Base-by-base conservation (phyloP, 2,797 vertebrate species). In the Salmo trutta region DNA sequence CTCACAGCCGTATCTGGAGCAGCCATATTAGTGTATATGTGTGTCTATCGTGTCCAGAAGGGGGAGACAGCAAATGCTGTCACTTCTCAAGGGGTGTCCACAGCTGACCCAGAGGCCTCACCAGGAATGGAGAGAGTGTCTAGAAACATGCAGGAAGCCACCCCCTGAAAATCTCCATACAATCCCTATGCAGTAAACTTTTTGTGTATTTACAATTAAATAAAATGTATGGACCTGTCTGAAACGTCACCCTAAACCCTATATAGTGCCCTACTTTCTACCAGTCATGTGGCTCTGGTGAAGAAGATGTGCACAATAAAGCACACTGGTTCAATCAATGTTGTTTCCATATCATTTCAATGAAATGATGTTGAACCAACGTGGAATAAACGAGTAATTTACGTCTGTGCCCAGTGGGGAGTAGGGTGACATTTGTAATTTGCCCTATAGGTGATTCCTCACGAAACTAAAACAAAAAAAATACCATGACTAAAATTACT, bases 1-100 rank as follows among this genome's bases (percentile, higher is more conserved):
- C 6, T 84, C 53, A 77, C 84, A 29, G 64, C 70, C 68, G 15
- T 78, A 54, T 0, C 36, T 15, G 86, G 87, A 71, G 17, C 71
- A 68, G 78, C 77, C 21, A 82, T 87, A 74, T 54, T 89, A 15
- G 3, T 79, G 0, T 81, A 77, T 7, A 41, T 89, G 69, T 89
- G 85, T 62, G 1, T 84, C n/a, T 86, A 0, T 69, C 69, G 81
- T 7, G 65, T n/a, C 2, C 15, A 31, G 0, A 7, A 69, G 66
- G 2, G 75, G 24, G 29, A 73, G 33, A 29, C 51, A 54, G 52
- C 53, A 14, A 6, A 10, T 15, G n/a, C 8, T 69, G 21, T 47
- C 27, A 10, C 17, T 29, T 27, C 51, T 31, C 52, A 56, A 10
- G 71, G 29, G 14, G 52, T 16, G 47, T 21, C n/a, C 31, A 41